Evolutionary conservation across 2,888 invertebrate genomes (phyloP).

Genomic region (Nomada ruficornis): DNA sequence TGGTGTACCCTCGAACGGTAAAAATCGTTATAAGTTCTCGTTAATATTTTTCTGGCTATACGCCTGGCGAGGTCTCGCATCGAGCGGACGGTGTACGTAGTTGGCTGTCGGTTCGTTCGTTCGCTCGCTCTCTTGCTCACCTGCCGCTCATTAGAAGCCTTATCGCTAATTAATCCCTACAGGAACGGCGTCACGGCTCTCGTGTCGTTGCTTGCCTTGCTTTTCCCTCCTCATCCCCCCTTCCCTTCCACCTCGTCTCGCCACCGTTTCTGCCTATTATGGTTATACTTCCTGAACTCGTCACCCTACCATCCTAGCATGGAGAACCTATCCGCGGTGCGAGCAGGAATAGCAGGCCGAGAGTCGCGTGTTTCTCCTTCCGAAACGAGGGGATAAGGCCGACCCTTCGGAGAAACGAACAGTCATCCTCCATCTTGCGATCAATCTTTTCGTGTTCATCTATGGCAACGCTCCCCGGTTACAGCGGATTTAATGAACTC

Average conservation of each 20-base stretch:
- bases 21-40: conserved; percentile 44
- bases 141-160: conserved; percentile 84
- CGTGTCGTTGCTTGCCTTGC: conserved; percentile 79
- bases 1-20: neutral
- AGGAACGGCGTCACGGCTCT: conserved; percentile 82
- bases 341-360: conserved; percentile 56
- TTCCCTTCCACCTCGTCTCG: conserved; percentile 23
- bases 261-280: conserved; percentile 67
- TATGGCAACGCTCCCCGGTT: conserved; percentile 30
- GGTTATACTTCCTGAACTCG: conserved; percentile 79
- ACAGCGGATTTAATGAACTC: conserved; percentile 43
- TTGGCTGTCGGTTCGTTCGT: conserved; percentile 56
- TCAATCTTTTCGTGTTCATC: conserved; percentile 54
- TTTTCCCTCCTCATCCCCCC: conserved; percentile 66
- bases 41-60: conserved; percentile 43
- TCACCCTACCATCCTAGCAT: conserved; percentile 70
- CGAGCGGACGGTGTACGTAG: conserved; percentile 45
- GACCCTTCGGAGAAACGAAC: conserved; percentile 49
- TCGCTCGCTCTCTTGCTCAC: conserved; percentile 81
- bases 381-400: conserved; percentile 54
- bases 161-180: conserved; percentile 84
- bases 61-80: neutral
- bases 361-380: conserved; percentile 61
- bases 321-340: conserved; percentile 49
- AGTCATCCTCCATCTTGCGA: conserved; percentile 57